Percentiles rank a stretch among this genome's conserved stretches.
Conservation (phyloP, 2,113 vertebrate genomes). For the Calcarius ornatus region DNA sequence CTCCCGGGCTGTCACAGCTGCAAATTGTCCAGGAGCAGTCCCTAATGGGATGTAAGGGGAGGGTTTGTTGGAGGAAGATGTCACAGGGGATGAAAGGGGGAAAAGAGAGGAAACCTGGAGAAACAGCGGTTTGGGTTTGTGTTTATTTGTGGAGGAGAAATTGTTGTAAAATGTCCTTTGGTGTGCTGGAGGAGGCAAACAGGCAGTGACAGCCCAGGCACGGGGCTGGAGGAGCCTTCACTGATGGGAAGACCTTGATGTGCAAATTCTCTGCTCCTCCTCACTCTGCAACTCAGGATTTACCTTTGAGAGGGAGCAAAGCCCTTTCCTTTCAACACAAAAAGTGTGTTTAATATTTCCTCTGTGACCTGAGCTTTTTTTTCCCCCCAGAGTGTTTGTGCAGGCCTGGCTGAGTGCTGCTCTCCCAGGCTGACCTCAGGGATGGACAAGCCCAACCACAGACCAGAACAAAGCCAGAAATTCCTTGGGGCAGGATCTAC, state of each 20-base stretch:
- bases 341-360: neutral
- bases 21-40: neutral
- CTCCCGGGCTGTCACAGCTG: constrained; percentile 15
- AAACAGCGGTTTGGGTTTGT: neutral
- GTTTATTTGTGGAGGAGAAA: neutral
- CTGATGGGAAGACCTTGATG: neutral
- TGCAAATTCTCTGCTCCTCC: neutral
- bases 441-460: neutral
- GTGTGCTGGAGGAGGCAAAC: neutral
- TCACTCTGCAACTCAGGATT: neutral
- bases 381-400: neutral
- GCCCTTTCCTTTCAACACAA: neutral
- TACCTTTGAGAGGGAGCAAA: neutral
- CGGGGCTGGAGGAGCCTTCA: neutral
- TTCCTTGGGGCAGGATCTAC: neutral
- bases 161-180: neutral
- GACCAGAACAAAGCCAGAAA: neutral
- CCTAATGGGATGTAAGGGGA: neutral
- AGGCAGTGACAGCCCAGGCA: neutral
- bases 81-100: neutral
- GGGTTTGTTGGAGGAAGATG: neutral
- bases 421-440: neutral
- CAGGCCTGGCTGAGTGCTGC: neutral
- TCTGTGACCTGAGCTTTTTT: neutral
- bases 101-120: neutral